Percentiles rank a stretch among this genome's conserved stretches.
phyloP scores from a whole-genome alignment of 2,888 invertebrate species.

The Salticus scenicus region DNA sequence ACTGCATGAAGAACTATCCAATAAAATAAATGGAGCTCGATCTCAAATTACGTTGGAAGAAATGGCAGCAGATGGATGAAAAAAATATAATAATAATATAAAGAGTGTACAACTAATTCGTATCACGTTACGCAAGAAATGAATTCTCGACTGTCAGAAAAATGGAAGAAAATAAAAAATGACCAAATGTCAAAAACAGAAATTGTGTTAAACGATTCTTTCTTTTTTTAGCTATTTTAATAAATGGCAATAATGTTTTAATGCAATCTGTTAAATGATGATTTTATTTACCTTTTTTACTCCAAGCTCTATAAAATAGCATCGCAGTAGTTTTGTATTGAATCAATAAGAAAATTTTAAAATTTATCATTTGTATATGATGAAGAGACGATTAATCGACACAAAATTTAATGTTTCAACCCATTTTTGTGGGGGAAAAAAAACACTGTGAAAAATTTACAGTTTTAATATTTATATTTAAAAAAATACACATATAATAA shows the following conservation, averaged over 20 bases:
- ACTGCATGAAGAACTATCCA: constrained; percentile 62
- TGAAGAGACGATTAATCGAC: too few relatives aligned
- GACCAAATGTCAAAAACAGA: constrained; percentile 58
- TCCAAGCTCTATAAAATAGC: too few relatives aligned
- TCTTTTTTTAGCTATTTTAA: constrained; percentile 42
- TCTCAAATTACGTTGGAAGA: constrained; percentile 63
- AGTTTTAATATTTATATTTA: too few relatives aligned
- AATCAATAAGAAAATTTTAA: too few relatives aligned
- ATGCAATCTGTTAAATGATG: neutral
- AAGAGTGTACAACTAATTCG: constrained; percentile 64
- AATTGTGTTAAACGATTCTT: constrained; percentile 46
- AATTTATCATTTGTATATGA: too few relatives aligned
- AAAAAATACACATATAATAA: too few relatives aligned
- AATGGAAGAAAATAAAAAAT: constrained; percentile 58
- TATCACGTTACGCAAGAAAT: constrained; percentile 64
- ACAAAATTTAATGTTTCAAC: too few relatives aligned
- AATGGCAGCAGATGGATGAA: constrained; percentile 35
- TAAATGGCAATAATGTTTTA: constrained; percentile 38
- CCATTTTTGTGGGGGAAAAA: too few relatives aligned
- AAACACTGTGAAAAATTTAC: too few relatives aligned
- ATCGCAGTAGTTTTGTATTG: too few relatives aligned
- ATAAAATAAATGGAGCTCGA: constrained; percentile 67
- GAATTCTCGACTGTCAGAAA: constrained; percentile 61
- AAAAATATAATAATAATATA: constrained; percentile 31
- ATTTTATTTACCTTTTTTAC: constrained; percentile 15